These are phyloP conservation scores for Silurus asotus DNA, from an alignment of 2,113 vertebrate genomes.

Conservation along the genomic window DNA sequence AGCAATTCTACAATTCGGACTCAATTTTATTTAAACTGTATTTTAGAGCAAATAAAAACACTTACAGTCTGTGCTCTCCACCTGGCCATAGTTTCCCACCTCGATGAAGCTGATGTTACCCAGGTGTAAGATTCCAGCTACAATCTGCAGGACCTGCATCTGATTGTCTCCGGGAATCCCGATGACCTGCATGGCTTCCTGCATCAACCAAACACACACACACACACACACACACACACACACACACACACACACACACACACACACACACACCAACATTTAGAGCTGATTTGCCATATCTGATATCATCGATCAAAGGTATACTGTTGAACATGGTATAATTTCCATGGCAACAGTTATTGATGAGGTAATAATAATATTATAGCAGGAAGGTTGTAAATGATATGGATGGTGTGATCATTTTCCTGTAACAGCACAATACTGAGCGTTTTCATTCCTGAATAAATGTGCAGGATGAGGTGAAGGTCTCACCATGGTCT, in stretches of 20 bases:
- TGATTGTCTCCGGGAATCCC: constrained; percentile 81
- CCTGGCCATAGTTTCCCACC: constrained; percentile 88
- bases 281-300: too few species aligned
- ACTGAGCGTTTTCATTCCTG: background rate
- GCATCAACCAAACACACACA: constrained; percentile 27
- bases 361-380: too few species aligned
- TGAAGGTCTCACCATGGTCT: constrained; percentile 82
- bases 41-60: constrained; percentile 43
- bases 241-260: background rate
- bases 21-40: background rate
- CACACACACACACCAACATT: background rate
- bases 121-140: constrained; percentile 89
- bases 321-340: background rate
- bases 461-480: background rate
- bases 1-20: background rate
- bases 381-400: too few species aligned
- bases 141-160: constrained; percentile 85
- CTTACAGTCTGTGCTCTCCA: constrained; percentile 91
- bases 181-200: constrained; percentile 95
- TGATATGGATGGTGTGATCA: background rate
- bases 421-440: background rate
- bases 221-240: background rate
- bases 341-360: background rate
- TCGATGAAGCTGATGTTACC: constrained; percentile 93
- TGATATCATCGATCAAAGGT: background rate